Evolutionary conservation across 2,888 invertebrate genomes (phyloP).

Genomic region (Epistrophe grossulariae): DNA sequence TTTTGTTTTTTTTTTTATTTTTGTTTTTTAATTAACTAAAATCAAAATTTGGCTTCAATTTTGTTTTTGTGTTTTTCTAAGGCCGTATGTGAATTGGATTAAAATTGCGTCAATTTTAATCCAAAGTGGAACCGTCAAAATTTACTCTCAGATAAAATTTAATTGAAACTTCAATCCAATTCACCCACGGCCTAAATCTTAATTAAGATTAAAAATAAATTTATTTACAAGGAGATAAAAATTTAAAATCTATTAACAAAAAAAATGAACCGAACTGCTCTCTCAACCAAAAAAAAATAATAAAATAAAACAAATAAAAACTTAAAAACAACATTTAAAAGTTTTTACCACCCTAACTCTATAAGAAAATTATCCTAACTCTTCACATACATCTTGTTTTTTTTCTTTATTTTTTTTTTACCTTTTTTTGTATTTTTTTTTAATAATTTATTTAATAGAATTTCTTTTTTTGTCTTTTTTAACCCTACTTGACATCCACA

Average conservation of each 20-base stretch:
- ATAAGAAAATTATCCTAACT: conserved; percentile 70
- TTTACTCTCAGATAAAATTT: too few species aligned
- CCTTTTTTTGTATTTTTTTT: conserved; percentile 74
- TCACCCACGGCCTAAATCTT: conserved; percentile 18
- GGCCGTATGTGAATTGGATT: too few species aligned
- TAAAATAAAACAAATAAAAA: conserved; percentile 57
- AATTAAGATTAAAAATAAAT: conserved; percentile 47
- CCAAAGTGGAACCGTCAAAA: too few species aligned
- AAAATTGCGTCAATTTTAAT: too few species aligned
- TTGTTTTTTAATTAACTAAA: conserved; percentile 69
- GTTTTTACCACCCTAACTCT: conserved; percentile 76
- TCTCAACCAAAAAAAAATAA: conserved; percentile 61
- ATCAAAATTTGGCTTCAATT: conserved; percentile 74
- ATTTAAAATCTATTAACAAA: conserved; percentile 48
- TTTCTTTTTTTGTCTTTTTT: conserved; percentile 62
- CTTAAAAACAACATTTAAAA: conserved; percentile 62
- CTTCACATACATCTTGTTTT: conserved; percentile 68
- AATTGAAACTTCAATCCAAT: too few species aligned
- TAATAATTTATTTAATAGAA: conserved; percentile 73
- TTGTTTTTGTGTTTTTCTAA: conserved; percentile 15
- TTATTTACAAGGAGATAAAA: conserved; percentile 62
- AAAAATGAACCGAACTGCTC: conserved; percentile 47
- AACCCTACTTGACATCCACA: conserved; percentile 84
- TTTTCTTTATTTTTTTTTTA: conserved; percentile 50
- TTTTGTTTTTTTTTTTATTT: conserved; percentile 33